A percentile compares a stretch with the other conserved stretches of the same genome.
Evolutionary conservation across 2,797 vertebrate species (phyloP).

Genomic region (Lithobates pipiens): DNA sequence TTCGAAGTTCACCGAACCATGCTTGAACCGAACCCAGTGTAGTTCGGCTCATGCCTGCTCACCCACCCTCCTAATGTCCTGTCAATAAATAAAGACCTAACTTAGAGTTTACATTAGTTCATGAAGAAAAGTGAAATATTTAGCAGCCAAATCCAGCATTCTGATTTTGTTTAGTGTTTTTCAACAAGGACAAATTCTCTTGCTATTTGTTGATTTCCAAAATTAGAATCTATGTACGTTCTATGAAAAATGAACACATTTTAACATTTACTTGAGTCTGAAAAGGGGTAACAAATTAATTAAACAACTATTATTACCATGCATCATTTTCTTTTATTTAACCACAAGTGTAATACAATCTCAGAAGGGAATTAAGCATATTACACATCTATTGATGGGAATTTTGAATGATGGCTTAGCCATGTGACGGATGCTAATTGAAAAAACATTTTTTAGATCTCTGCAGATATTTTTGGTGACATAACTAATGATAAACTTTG

Average conservation of each 20-base stretch:
- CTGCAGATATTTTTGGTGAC: conserved; percentile 31
- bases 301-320: conserved; percentile 13
- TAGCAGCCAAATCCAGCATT: too few species aligned
- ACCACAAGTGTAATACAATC: background rate
- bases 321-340: conserved; percentile 25
- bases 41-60: too few species aligned
- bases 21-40: too few species aligned
- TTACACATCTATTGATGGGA: conserved; percentile 20
- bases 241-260: background rate
- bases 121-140: too few species aligned
- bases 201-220: too few species aligned
- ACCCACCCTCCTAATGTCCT: too few species aligned
- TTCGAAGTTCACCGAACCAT: too few species aligned
- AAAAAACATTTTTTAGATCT: conserved; percentile 26
- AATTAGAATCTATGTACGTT: too few species aligned
- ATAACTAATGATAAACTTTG: conserved; percentile 27
- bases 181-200: too few species aligned
- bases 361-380: background rate
- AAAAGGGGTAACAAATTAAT: background rate
- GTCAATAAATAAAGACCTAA: too few species aligned
- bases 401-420: conserved; percentile 11
- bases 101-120: too few species aligned
- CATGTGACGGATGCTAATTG: conserved; percentile 23
- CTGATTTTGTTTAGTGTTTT: too few species aligned
- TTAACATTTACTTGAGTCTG: background rate